phyloP scores from a whole-genome alignment of 2,113 vertebrate species.

The Hemiscyllium ocellatum region DNA sequence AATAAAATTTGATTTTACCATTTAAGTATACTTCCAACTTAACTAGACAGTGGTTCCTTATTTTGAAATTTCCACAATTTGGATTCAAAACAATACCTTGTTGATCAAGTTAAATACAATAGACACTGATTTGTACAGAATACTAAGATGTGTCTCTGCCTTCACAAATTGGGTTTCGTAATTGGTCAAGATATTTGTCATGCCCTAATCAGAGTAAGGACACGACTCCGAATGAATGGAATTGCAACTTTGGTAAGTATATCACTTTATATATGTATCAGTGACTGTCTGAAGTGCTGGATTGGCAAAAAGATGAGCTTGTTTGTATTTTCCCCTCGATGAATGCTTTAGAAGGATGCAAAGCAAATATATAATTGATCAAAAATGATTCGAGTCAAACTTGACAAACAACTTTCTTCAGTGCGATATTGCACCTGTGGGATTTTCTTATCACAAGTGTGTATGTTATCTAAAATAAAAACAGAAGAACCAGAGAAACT shows the following conservation, averaged over 20 bases:
- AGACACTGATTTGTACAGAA: background rate
- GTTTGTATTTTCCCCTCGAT: background rate
- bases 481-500: no score
- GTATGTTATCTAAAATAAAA: background rate
- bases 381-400: background rate
- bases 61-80: background rate
- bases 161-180: background rate
- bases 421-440: background rate
- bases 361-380: background rate
- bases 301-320: background rate
- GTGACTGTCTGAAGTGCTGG: background rate
- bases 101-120: background rate
- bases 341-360: background rate
- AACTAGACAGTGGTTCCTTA: background rate
- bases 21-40: background rate
- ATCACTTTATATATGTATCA: background rate
- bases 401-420: background rate
- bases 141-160: background rate
- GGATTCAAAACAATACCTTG: background rate
- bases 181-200: background rate
- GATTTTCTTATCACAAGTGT: background rate
- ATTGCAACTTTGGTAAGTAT: background rate
- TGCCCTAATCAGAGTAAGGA: background rate
- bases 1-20: background rate
- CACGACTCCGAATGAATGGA: background rate